Percentiles rank a stretch among this genome's conserved stretches.
Conservation (phyloP, 1,140 invertebrate genomes). For the Metaphire vulgaris region DNA sequence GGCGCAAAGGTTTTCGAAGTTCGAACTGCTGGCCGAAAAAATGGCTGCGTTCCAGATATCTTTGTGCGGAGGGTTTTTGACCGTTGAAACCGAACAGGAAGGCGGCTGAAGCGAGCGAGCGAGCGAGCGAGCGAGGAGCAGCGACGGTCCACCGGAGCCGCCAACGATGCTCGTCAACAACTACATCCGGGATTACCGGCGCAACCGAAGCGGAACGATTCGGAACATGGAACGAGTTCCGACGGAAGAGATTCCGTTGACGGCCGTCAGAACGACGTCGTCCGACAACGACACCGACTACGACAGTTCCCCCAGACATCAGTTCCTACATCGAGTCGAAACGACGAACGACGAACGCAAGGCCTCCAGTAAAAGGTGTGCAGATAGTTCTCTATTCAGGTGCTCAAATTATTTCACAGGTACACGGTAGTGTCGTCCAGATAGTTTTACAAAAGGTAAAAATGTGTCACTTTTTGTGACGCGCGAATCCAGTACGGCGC, state of each 20-base stretch:
- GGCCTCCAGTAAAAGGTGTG: neutral
- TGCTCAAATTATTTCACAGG: neutral
- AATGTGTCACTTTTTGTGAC: neutral
- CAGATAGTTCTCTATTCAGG: neutral
- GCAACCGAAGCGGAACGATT: neutral
- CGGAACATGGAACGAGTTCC: neutral
- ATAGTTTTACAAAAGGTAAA: neutral
- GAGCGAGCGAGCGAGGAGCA: neutral
- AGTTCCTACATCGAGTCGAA: neutral
- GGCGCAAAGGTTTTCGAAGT: too few relatives aligned
- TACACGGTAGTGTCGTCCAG: neutral
- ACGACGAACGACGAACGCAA: neutral
- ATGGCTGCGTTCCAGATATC: too few relatives aligned
- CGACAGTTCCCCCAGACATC: neutral
- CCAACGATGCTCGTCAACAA: neutral
- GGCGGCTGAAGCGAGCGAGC: neutral
- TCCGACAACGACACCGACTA: neutral
- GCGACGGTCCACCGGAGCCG: neutral
- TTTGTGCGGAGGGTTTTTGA: too few relatives aligned
- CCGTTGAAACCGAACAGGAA: too few relatives aligned
- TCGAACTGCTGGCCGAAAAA: too few relatives aligned
- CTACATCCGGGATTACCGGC: neutral
- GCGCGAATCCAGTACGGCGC: too few relatives aligned
- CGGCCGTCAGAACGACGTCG: neutral
- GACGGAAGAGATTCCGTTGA: neutral